Evolutionary conservation across 92 coral and sea anemone genomes (phyloP).

Genomic region (Paramuricea clavata): DNA sequence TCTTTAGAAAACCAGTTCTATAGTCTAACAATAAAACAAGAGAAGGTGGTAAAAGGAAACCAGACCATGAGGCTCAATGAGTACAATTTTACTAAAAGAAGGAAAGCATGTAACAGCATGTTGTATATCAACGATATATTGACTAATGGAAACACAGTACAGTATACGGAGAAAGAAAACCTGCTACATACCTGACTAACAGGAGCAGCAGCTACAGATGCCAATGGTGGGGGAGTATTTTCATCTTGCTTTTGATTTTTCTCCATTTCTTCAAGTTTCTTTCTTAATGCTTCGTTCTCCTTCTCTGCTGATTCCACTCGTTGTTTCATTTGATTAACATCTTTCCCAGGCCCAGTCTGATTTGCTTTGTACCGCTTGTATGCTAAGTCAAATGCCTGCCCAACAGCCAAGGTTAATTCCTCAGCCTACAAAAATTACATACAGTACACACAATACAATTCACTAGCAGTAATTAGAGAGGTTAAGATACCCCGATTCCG

Average conservation of each 20-base stretch:
- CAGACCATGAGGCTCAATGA: too few relatives aligned
- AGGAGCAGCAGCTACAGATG: slow-evolving; percentile 31
- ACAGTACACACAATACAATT: too few relatives aligned
- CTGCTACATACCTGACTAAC: slow-evolving; percentile 26
- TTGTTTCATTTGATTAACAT: slow-evolving; percentile 77
- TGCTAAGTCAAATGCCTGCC: slow-evolving; percentile 97
- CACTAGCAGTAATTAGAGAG: too few relatives aligned
- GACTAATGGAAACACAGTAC: too few relatives aligned
- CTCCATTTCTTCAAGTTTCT: slow-evolving; percentile 85
- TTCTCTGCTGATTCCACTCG: slow-evolving; percentile 85
- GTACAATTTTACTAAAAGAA: too few relatives aligned
- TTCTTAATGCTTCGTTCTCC: slow-evolving; percentile 85
- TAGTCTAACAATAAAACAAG: too few relatives aligned
- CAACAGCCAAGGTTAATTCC: slow-evolving; percentile 90
- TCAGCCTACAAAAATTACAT: slow-evolving; percentile 76
- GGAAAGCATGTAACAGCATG: too few relatives aligned
- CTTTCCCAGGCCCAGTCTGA: slow-evolving; percentile 63
- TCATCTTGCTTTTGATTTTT: slow-evolving; percentile 53
- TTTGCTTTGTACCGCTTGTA: slow-evolving; percentile 85
- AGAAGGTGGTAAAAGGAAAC: not conserved
- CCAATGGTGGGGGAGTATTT: not conserved
- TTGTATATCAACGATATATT: too few relatives aligned
- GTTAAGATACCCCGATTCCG: too few relatives aligned
- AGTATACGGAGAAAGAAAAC: too few relatives aligned
- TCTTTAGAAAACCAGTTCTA: not conserved